These are phyloP conservation scores for Pogonocherus hispidulus DNA, from an alignment of 2,888 invertebrate genomes.

Conservation along the genomic window DNA sequence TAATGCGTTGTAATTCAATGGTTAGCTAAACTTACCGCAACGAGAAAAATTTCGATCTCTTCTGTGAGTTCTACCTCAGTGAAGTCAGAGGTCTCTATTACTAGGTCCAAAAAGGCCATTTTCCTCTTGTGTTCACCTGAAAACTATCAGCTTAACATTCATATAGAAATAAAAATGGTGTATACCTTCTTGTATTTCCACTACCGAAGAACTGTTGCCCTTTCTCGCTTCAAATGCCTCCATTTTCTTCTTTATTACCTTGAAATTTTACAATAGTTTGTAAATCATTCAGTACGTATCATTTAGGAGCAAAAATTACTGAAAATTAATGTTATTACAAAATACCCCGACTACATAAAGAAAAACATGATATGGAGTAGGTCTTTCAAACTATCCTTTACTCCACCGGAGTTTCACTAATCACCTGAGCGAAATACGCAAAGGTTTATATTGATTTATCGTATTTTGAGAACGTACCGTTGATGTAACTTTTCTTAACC, in stretches of 20 bases:
- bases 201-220: not conserved
- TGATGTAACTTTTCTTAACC: constrained; percentile 22
- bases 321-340: too few relatives aligned
- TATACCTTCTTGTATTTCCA: constrained; percentile 29
- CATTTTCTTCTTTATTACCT: constrained; percentile 32
- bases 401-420: too few relatives aligned
- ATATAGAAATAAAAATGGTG: not conserved
- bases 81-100: constrained; percentile 36
- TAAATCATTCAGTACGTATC: too few relatives aligned
- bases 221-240: not conserved
- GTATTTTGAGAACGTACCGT: constrained; percentile 38
- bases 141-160: too few relatives aligned
- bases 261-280: too few relatives aligned
- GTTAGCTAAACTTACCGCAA: constrained; percentile 74
- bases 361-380: too few relatives aligned
- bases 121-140: not conserved
- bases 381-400: too few relatives aligned
- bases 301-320: too few relatives aligned
- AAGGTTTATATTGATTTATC: too few relatives aligned
- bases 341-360: too few relatives aligned
- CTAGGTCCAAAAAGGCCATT: constrained; percentile 39
- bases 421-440: too few relatives aligned
- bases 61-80: constrained; percentile 36
- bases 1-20: too few relatives aligned
- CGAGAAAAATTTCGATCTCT: constrained; percentile 71